Evolutionary conservation across 2,113 vertebrate species (phyloP).

Genomic region (Lepus europaeus): DNA sequence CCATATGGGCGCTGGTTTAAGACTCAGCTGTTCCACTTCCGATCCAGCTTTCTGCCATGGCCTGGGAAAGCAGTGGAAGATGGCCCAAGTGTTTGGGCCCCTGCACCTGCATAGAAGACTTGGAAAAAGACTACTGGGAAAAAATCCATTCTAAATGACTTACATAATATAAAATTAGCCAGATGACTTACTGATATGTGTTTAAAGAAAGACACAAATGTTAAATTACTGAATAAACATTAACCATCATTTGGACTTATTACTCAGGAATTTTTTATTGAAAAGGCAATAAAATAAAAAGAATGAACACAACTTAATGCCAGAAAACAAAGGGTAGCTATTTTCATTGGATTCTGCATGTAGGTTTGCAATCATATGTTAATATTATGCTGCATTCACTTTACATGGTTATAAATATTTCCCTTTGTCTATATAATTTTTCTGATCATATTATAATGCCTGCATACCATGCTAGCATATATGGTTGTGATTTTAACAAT

Average conservation of each 20-base stretch:
- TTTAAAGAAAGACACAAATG: constrained; percentile 33
- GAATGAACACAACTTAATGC: constrained; percentile 14
- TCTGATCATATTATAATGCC: constrained; percentile 23
- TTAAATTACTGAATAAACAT: constrained; percentile 20
- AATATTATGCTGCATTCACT: not conserved
- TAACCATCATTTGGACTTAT: not conserved
- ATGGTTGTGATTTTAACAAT: constrained; percentile 20
- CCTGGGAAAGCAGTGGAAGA: no score
- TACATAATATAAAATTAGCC: not conserved
- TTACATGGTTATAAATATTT: not conserved
- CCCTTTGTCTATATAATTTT: not conserved
- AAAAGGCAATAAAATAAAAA: not conserved
- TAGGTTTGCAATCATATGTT: constrained; percentile 14
- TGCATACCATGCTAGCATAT: not conserved
- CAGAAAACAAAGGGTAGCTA: not conserved
- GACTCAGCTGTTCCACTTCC: no score
- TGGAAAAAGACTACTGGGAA: not conserved
- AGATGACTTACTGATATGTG: constrained; percentile 27
- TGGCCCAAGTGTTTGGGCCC: no score
- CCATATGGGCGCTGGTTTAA: no score
- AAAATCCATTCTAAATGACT: constrained; percentile 46
- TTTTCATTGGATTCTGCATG: constrained; percentile 11
- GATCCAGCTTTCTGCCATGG: no score
- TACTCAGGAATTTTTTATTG: not conserved
- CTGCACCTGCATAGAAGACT: no score